Conservation (phyloP, 2,797 vertebrate species). For the Clarias fuscus region DNA sequence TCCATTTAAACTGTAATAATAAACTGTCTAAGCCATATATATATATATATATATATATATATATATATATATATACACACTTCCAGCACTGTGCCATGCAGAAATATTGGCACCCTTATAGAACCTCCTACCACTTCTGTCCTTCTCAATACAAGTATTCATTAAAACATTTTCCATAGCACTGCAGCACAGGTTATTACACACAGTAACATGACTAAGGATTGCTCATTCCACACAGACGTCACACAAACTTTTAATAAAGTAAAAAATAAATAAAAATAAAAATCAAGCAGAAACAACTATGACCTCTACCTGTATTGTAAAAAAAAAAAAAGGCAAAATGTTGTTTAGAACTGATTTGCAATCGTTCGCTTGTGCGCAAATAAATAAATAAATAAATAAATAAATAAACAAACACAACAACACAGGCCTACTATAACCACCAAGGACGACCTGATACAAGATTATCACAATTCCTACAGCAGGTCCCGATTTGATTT, state of each 20-base stretch:
- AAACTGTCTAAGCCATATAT: neutral
- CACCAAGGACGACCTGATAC: too few species aligned
- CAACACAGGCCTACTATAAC: neutral
- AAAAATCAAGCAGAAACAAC: neutral
- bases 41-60: neutral
- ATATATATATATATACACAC: neutral
- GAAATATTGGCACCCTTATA: neutral
- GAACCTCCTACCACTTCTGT: neutral
- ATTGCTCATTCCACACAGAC: neutral
- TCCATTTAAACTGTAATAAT: constrained; percentile 19
- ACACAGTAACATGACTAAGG: neutral
- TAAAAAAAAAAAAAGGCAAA: neutral
- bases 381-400: too few species aligned
- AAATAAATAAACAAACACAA: constrained; percentile 1
- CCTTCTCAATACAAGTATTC: too few species aligned
- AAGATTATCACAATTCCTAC: too few species aligned
- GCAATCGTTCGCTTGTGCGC: neutral
- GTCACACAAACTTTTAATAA: neutral
- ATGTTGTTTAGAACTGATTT: neutral
- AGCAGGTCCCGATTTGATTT: too few species aligned
- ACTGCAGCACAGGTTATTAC: neutral
- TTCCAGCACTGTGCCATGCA: neutral
- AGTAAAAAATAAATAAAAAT: neutral
- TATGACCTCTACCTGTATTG: neutral
- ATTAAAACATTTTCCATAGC: too few species aligned